A percentile compares a stretch with the other conserved stretches of the same genome.
phyloP scores from a whole-genome alignment of 2,113 vertebrate genomes.

The Pontoporia blainvillei region DNA sequence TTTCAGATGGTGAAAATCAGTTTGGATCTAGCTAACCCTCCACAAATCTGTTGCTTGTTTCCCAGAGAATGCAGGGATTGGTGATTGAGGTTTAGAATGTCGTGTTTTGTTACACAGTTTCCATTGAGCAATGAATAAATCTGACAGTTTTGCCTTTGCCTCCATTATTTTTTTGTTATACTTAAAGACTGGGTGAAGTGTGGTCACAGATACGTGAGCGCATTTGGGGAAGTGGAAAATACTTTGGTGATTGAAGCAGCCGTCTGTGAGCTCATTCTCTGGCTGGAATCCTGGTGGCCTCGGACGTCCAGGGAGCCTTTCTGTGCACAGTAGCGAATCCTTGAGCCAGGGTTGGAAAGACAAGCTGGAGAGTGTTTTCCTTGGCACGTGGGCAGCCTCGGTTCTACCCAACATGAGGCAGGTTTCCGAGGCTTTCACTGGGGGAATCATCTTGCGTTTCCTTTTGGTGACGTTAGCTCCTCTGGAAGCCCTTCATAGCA shows the following conservation, averaged over 20 bases:
- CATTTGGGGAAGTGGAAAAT: constrained; percentile 79
- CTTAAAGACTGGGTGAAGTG: constrained; percentile 42
- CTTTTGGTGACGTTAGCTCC: constrained; percentile 52
- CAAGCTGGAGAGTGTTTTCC: constrained; percentile 78
- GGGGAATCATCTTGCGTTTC: constrained; percentile 70
- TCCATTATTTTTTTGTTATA: not conserved
- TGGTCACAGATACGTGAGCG: constrained; percentile 38
- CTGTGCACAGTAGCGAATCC: constrained; percentile 83
- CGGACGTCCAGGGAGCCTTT: constrained; percentile 72
- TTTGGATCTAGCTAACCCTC: not conserved
- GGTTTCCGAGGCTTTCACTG: constrained; percentile 69
- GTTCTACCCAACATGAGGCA: constrained; percentile 68
- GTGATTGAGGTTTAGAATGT: not conserved
- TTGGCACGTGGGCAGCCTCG: constrained; percentile 75
- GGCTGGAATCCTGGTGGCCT: constrained; percentile 80
- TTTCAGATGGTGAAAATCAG: not conserved
- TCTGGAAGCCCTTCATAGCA: constrained; percentile 20
- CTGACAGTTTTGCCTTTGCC: not conserved
- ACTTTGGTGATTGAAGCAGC: constrained; percentile 73
- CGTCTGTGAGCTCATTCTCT: constrained; percentile 84
- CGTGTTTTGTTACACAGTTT: constrained; percentile 34
- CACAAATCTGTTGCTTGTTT: constrained; percentile 26
- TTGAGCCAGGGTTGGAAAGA: constrained; percentile 80
- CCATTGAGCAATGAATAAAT: constrained; percentile 39
- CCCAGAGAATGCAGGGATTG: constrained; percentile 13